Conservation (phyloP, 2,113 vertebrate genomes). For the Mustela nigripes region DNA sequence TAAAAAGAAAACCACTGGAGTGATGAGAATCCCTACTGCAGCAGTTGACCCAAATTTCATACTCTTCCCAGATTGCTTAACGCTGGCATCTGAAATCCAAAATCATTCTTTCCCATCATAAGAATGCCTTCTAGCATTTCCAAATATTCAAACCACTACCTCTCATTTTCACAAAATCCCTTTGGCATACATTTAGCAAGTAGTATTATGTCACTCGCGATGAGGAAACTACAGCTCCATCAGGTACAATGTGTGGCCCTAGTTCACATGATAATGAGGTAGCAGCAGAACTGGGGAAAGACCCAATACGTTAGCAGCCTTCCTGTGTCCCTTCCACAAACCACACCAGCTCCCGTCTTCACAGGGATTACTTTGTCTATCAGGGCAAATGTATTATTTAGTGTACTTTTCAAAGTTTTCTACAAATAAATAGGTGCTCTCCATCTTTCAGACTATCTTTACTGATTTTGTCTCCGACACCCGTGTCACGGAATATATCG, state of each 20-base stretch:
- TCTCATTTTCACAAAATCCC: not conserved
- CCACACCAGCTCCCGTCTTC: not conserved
- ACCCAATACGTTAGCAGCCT: not conserved
- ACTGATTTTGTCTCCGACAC: not conserved
- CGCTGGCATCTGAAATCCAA: not conserved
- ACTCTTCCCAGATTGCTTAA: not conserved
- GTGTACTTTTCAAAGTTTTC: not conserved
- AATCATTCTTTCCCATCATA: not conserved
- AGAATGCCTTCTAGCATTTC: not conserved
- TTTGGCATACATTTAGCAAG: not conserved
- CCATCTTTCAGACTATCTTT: not conserved
- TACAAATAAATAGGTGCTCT: not conserved
- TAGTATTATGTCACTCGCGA: not conserved
- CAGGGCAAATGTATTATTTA: not conserved
- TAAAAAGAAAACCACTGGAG: not conserved
- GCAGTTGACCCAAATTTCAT: constrained; percentile 31
- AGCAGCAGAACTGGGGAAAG: not conserved
- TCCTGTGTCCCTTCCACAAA: not conserved
- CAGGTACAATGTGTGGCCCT: not conserved
- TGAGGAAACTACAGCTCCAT: not conserved
- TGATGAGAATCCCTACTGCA: not conserved
- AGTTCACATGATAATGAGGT: not conserved
- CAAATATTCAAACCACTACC: not conserved
- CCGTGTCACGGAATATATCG: not conserved
- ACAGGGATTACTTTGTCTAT: not conserved